phyloP scores from a whole-genome alignment of 2,113 vertebrate species.

The Vidua chalybeata region DNA sequence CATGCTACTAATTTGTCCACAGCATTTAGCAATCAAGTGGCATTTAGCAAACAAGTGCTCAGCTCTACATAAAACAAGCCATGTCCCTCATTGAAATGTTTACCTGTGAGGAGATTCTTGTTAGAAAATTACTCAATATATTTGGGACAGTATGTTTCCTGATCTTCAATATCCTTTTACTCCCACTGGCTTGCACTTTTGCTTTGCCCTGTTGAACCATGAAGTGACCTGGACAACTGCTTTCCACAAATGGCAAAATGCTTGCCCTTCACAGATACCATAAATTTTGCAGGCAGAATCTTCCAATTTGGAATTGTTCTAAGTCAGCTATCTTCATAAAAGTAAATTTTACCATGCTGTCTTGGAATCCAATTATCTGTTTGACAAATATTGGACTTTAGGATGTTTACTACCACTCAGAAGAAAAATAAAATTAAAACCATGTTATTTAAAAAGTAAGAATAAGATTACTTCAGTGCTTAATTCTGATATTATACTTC shows the following conservation, averaged over 20 bases:
- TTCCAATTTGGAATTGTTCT: not conserved
- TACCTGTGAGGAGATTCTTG: not conserved
- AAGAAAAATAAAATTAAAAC: not conserved
- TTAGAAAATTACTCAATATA: not conserved
- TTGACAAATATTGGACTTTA: not conserved
- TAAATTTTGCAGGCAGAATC: not conserved
- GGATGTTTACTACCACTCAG: not conserved
- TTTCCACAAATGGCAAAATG: not conserved
- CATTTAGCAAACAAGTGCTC: not conserved
- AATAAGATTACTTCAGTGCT: not conserved
- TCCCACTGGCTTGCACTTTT: not conserved
- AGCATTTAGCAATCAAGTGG: not conserved
- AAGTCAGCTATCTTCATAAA: not conserved
- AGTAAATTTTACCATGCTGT: not conserved
- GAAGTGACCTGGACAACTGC: not conserved
- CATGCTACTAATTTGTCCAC: not conserved
- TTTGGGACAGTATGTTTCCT: not conserved
- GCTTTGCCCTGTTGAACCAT: not conserved
- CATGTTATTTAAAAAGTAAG: not conserved
- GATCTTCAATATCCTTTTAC: not conserved
- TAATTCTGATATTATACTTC: not conserved
- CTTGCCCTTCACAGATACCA: not conserved
- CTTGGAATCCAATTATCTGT: not conserved
- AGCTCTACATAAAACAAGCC: not conserved
- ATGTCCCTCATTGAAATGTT: not conserved